Conservation (phyloP, 2,113 vertebrate genomes). For the Atrichornis clamosus region DNA sequence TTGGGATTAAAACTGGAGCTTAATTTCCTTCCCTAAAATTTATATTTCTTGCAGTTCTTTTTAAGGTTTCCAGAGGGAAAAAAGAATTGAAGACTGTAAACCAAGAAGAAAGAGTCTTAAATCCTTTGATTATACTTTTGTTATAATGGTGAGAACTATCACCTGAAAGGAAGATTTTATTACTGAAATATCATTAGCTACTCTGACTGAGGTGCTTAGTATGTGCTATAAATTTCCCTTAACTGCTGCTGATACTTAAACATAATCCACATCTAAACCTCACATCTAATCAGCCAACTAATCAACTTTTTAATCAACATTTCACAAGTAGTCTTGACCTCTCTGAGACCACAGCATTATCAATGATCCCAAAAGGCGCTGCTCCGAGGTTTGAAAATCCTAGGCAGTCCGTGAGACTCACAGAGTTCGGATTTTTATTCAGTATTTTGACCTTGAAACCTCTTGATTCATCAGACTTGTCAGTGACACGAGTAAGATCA, state of each 20-base stretch:
- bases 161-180: slow-evolving; percentile 20
- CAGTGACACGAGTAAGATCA: background rate
- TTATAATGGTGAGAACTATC: background rate
- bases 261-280: slow-evolving; percentile 11
- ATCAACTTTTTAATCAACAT: slow-evolving; percentile 20
- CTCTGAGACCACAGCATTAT: background rate
- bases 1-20: background rate
- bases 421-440: background rate
- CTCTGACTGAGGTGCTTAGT: background rate
- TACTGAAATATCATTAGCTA: slow-evolving; percentile 15
- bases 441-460: slow-evolving; percentile 48
- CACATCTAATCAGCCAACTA: slow-evolving; percentile 3
- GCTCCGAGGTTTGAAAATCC: background rate
- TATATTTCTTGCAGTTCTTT: background rate
- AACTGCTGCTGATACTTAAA: background rate
- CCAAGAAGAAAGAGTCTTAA: slow-evolving; percentile 33
- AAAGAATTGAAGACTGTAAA: slow-evolving; percentile 17
- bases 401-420: background rate
- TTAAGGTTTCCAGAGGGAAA: slow-evolving; percentile 34
- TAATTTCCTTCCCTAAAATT: slow-evolving; percentile 21
- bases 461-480: background rate
- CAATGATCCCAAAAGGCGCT: background rate
- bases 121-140: slow-evolving; percentile 43
- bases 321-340: background rate
- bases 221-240: background rate